A percentile compares a stretch with the other conserved stretches of the same genome.
These are phyloP conservation scores for Elymnias hypermnestra DNA, from an alignment of 1,140 invertebrate genomes.

Conservation along the genomic window DNA sequence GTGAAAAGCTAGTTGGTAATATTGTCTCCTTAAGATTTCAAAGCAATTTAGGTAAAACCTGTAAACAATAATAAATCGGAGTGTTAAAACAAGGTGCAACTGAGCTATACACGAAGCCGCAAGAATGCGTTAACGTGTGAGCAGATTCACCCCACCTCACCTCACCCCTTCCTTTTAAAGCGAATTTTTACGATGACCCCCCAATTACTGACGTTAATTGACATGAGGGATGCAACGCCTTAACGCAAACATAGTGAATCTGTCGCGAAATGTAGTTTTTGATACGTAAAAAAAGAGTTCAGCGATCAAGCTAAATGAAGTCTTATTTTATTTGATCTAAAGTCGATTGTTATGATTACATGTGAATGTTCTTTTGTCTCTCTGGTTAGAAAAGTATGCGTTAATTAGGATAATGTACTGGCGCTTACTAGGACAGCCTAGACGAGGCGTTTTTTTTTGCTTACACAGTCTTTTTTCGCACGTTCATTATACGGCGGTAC, in stretches of 20 bases:
- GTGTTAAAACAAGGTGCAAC: slow-evolving; percentile 21
- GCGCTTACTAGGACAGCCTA: slow-evolving; percentile 24
- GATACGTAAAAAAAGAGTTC: not conserved
- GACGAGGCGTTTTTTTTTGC: slow-evolving; percentile 18
- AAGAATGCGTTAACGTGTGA: slow-evolving; percentile 68
- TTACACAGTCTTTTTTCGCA: slow-evolving; percentile 19
- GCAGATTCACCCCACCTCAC: slow-evolving; percentile 47
- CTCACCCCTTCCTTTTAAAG: slow-evolving; percentile 28
- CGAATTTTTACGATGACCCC: slow-evolving; percentile 31
- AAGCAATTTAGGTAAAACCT: too few species aligned
- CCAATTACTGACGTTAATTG: slow-evolving; percentile 20
- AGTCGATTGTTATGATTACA: not conserved
- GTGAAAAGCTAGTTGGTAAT: too few species aligned
- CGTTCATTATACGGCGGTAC: slow-evolving; percentile 16
- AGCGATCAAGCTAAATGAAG: not conserved
- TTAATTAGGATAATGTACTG: slow-evolving; percentile 32
- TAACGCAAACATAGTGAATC: slow-evolving; percentile 8
- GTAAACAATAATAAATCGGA: too few species aligned
- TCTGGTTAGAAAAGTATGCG: slow-evolving; percentile 1
- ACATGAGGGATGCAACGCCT: slow-evolving; percentile 12
- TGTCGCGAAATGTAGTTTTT: slow-evolving; percentile 6
- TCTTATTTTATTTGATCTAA: not conserved
- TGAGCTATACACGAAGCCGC: slow-evolving; percentile 50
- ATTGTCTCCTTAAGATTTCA: too few species aligned
- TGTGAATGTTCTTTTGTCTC: slow-evolving; percentile 1